Percentiles rank a stretch among this genome's conserved stretches.
Evolutionary conservation across 2,888 invertebrate species (phyloP).

Genomic region (Anarsia innoxiella): DNA sequence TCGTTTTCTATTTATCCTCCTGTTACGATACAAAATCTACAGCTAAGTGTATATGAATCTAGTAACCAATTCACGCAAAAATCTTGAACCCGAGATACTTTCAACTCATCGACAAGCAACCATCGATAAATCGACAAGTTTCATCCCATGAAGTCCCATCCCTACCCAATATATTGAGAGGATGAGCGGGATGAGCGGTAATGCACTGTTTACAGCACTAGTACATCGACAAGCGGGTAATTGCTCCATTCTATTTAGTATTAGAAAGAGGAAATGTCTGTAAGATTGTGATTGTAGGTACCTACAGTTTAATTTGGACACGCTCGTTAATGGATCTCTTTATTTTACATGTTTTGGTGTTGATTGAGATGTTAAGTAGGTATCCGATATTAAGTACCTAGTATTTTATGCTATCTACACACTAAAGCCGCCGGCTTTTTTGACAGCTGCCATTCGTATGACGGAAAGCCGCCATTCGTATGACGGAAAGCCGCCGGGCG

Average conservation of each 20-base stretch:
- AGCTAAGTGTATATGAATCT: background rate
- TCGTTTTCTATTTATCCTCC: background rate
- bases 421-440: no score
- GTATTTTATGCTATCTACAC: no score
- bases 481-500: no score
- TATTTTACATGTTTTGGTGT: no score
- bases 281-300: no score
- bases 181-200: slow-evolving; percentile 60
- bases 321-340: no score
- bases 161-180: slow-evolving; percentile 32
- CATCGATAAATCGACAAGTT: background rate
- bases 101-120: background rate
- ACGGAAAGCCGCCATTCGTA: no score
- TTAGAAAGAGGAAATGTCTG: slow-evolving; percentile 11
- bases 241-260: slow-evolving; percentile 31
- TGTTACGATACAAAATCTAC: background rate
- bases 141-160: slow-evolving; percentile 18
- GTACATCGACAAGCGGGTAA: slow-evolving; percentile 54
- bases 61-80: background rate
- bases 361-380: no score
- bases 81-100: background rate
- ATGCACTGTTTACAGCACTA: slow-evolving; percentile 61
- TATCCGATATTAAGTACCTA: no score
- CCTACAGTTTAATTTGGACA: no score
- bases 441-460: no score